phyloP scores from a whole-genome alignment of 35 echinoderm and acorn worm genomes.

The Chiridota heheva region DNA sequence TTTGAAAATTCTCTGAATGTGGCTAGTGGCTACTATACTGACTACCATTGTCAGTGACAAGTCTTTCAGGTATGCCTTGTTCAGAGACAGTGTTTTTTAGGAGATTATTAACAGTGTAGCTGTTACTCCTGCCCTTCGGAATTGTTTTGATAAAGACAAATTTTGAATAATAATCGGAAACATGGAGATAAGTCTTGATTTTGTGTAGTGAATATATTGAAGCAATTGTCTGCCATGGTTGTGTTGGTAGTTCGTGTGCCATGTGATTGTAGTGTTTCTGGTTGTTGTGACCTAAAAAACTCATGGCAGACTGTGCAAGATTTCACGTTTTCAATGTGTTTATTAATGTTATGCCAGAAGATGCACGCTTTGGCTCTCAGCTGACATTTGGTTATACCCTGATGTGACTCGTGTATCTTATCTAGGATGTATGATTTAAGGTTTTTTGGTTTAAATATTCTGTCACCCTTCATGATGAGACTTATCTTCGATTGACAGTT shows the following conservation, averaged over 20 bases:
- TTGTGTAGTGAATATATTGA: neutral
- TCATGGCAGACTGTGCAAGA: neutral
- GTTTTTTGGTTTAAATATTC: conserved; percentile 44
- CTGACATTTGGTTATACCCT: conserved; percentile 37
- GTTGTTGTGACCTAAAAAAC: conserved; percentile 26
- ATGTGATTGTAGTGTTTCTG: conserved; percentile 8
- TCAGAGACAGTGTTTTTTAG: conserved; percentile 19
- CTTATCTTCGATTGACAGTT: conserved; percentile 43
- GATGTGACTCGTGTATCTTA: conserved; percentile 31
- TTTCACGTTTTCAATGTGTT: conserved; percentile 2
- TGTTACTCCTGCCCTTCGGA: neutral
- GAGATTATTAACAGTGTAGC: neutral
- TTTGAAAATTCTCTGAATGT: conserved; percentile 26
- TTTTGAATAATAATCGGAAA: conserved; percentile 53
- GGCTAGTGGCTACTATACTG: conserved; percentile 19
- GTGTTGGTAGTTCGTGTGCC: neutral
- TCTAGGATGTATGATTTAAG: neutral
- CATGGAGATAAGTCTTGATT: conserved; percentile 22
- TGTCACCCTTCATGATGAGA: conserved; percentile 23
- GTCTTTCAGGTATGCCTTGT: conserved; percentile 38
- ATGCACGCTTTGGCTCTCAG: conserved; percentile 9
- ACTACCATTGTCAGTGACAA: conserved; percentile 36
- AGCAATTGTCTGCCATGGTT: neutral
- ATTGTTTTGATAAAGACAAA: conserved; percentile 25
- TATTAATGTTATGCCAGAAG: conserved; percentile 16